These are phyloP conservation scores for Arge pagana DNA, from an alignment of 2,888 invertebrate genomes.

Conservation along the genomic window DNA sequence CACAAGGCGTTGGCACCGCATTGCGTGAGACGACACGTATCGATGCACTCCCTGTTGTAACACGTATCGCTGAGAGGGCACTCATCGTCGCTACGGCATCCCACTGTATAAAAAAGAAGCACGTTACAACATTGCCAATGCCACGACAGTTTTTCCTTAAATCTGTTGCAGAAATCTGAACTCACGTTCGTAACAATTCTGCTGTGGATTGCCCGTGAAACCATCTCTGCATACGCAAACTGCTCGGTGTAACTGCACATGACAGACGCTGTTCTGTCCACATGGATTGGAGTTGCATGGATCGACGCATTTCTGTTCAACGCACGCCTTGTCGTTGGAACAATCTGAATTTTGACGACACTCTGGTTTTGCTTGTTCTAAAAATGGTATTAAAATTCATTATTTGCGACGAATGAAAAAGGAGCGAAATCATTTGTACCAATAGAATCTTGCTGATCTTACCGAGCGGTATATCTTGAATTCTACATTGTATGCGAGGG, in stretches of 20 bases:
- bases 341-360: conserved; percentile 80
- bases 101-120: conserved; percentile 63
- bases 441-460: conserved; percentile 18
- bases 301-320: conserved; percentile 73
- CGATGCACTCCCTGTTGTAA: conserved; percentile 78
- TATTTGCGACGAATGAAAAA: background rate
- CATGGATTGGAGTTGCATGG: conserved; percentile 77
- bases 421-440: background rate
- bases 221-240: conserved; percentile 82
- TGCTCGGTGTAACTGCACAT: conserved; percentile 78
- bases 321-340: conserved; percentile 80
- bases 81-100: conserved; percentile 84
- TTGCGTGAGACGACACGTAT: conserved; percentile 78
- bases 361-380: conserved; percentile 70
- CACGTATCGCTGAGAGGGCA: conserved; percentile 83
- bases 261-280: conserved; percentile 78
- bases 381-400: conserved; percentile 38
- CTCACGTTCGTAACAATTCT: conserved; percentile 75
- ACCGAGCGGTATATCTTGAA: conserved; percentile 55
- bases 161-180: conserved; percentile 38
- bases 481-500: conserved; percentile 74
- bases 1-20: conserved; percentile 84
- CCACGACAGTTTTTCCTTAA: conserved; percentile 1
- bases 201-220: conserved; percentile 82
- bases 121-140: conserved; percentile 13